Evolutionary conservation across 2,113 vertebrate species (phyloP), one percentile per base, ranked within the genome.

Genomic region (Triplophysa dalaica): DNA sequence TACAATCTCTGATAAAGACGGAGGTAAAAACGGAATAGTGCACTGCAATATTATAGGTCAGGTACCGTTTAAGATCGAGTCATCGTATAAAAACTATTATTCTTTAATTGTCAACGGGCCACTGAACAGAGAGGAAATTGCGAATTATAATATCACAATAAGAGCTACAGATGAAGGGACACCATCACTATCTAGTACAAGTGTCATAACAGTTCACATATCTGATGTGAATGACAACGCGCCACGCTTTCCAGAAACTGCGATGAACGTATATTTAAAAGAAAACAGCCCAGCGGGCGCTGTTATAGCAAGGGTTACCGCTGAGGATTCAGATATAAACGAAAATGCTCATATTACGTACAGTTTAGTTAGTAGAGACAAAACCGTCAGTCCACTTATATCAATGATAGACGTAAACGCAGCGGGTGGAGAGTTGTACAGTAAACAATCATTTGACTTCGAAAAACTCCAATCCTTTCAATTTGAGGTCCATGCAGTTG

Each of bases 331-430:
- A 17, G 81, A 83, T 22, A 17, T 11, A 0, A 16, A 43, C 8
- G 87, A 85, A n/a, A 87, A 94, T n/a, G 65, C 70, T 0, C 14
- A 82, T 74, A 83, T 84, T 3, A 84, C 16, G 0, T 94, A 86
- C 80, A 89, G 41, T 8, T 1, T 90, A 16, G 2, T 33, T 84
- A 38, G 66, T 22, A 70, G 4, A 1, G 90, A 90, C 22, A 84
- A 60, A 81, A 48, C 84, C 86, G 91, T 86, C 17, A 80, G 80
- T 29, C 80, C 93, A 50, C 85, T 65, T 2, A 41, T 14, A 1
- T 17, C 63, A 38, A 1, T 33, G 14, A 64, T 64, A 45, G 89
- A 88, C 8, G 87, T 94, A 70, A 92, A 91, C 43, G 7, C 65
- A 21, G 72, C 56, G 29, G 84, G 78, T 0, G 89, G 89, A 58